A percentile compares a stretch with the other conserved stretches of the same genome.
phyloP scores from a whole-genome alignment of 2,113 vertebrate species.

The Chitala chitala region DNA sequence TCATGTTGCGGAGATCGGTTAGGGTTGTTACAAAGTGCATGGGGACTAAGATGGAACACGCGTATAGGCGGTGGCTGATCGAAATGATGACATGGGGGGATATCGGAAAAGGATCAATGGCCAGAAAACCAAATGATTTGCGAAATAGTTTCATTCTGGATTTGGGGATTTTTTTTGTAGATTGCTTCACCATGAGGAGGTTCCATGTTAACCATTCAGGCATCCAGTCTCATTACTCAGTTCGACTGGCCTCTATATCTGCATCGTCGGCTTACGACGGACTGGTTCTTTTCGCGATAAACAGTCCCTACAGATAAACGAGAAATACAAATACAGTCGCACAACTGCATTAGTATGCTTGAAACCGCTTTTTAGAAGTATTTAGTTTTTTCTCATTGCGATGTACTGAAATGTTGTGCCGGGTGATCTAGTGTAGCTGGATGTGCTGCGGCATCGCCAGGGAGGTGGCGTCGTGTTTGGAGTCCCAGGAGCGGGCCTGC shows the following conservation, averaged over 20 bases:
- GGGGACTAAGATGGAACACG: neutral
- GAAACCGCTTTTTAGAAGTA: no score
- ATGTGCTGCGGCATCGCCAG: no score
- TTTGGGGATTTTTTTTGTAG: conserved; percentile 36
- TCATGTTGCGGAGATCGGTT: neutral
- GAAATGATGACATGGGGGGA: neutral
- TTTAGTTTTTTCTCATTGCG: neutral
- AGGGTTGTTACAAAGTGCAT: neutral
- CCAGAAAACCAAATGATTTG: neutral
- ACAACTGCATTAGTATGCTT: no score
- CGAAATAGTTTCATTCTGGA: conserved; percentile 10
- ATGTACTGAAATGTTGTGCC: no score
- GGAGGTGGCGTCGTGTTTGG: no score
- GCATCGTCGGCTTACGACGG: neutral
- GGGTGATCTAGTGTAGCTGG: no score
- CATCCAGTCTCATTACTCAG: neutral
- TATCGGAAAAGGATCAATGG: neutral
- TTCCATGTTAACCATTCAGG: conserved; percentile 29
- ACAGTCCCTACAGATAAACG: no score
- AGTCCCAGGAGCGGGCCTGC: no score
- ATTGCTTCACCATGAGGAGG: conserved; percentile 33
- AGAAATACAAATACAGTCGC: no score
- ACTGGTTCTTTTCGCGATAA: neutral
- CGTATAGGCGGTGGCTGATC: conserved; percentile 14
- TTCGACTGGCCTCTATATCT: neutral